Conservation (phyloP, 1,140 invertebrate genomes). For the Philotrypesis tridentata region DNA sequence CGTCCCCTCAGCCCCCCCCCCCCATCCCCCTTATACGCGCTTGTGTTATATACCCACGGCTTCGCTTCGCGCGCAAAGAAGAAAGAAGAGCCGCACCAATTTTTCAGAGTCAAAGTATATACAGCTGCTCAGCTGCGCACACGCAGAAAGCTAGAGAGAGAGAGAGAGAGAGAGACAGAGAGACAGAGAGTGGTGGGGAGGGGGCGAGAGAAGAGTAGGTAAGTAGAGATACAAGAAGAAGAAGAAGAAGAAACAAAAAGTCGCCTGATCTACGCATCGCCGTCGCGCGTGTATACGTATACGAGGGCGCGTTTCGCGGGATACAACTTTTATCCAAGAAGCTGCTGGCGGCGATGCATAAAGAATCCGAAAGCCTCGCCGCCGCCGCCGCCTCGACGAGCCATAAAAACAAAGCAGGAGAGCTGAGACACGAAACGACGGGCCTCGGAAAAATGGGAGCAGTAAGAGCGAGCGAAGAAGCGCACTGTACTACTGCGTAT, state of each 20-base stretch:
- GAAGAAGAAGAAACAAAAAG: background rate
- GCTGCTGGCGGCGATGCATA: conserved; percentile 6
- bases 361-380: background rate
- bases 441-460: background rate
- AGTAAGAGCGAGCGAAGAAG: background rate
- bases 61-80: background rate
- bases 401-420: conserved; percentile 16
- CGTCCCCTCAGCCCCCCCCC: too few species aligned
- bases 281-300: background rate
- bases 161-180: too few species aligned
- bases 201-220: background rate
- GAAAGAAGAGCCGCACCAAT: background rate
- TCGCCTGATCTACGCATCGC: conserved; percentile 17
- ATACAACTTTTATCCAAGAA: conserved; percentile 5
- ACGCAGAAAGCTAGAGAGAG: too few species aligned
- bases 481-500: too few species aligned
- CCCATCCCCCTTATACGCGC: background rate
- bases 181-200: too few species aligned
- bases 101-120: background rate
- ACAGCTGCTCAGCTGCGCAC: background rate
- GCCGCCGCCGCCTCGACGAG: background rate
- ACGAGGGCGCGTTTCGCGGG: background rate
- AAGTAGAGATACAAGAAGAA: too few species aligned
- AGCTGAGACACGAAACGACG: background rate
- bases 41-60: too few species aligned